Percentiles rank a stretch among this genome's conserved stretches.
Evolutionary conservation across 2,113 vertebrate genomes (phyloP).

Genomic region (Genyomyrus donnyi): DNA sequence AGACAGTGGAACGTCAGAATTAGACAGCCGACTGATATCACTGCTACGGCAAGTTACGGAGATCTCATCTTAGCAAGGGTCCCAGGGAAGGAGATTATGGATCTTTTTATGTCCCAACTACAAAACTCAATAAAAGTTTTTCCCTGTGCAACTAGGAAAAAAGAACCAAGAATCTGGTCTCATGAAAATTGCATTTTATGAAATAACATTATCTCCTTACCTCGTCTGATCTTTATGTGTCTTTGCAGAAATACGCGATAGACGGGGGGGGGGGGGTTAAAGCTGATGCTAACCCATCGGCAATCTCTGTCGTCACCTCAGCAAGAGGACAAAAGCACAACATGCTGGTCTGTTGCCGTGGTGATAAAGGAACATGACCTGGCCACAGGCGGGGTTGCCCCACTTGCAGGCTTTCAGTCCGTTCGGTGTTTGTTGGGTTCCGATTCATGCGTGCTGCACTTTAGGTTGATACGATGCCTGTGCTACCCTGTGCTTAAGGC

Average conservation of each 20-base stretch:
- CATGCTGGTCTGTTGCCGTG: neutral
- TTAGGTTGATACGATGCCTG: neutral
- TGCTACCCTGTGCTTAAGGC: neutral
- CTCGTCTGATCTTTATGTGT: neutral
- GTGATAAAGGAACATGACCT: neutral
- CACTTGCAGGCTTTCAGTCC: neutral
- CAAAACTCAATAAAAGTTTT: neutral
- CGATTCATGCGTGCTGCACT: neutral
- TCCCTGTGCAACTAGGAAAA: neutral
- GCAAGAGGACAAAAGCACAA: neutral
- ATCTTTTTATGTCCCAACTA: neutral
- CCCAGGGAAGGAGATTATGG: neutral
- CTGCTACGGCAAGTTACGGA: neutral
- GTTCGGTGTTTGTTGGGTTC: neutral
- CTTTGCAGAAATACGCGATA: neutral
- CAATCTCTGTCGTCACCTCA: neutral
- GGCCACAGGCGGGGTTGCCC: neutral
- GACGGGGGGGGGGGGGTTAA: neutral
- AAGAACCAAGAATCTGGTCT: neutral
- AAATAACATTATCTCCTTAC: neutral
- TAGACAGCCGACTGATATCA: neutral
- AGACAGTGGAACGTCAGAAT: neutral
- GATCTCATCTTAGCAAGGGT: neutral
- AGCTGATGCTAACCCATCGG: neutral
- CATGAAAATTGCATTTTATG: neutral